Evolutionary conservation across 2,797 vertebrate species (phyloP), one percentile per base, ranked within the genome.

Genomic region (Rhincodon typus): DNA sequence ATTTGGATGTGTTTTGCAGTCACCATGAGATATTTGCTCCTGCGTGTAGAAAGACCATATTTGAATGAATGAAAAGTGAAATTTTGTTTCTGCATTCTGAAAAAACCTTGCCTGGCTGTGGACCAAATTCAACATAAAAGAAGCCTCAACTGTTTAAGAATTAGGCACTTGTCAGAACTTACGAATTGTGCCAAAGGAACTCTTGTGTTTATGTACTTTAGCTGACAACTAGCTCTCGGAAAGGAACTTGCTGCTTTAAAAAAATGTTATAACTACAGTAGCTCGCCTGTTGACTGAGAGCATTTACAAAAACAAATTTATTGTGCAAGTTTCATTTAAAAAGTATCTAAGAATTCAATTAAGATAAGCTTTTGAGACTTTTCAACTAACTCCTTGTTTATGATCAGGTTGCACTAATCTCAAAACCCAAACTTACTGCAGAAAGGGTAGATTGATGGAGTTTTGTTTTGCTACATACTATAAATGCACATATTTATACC

Each of bases 1-100:
- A 62, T 91, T 66, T 91, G 15, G 53, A 5, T 66, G 0, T 91
- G 17, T 1, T 91, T 62, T n/a, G 30, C 17, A 93, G 38, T 93
- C 66, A 66, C 38, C 38, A 23, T 93, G 62, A 1, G 50, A 4
- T 62, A 34, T 53, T 34, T 13, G 27, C 25, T 30, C 34, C 27
- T 72, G 93, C 27, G 93, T 72, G 38, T 46, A 50, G 23, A 34
- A 30, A 30, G 42, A 42, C 72, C 42, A 74, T 67, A 67, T 91
- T 94, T 95, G 70, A 50, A 46, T 53, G 17, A 95, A 94, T 94
- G 25, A 95, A 95, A 53, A 53, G 10, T 93, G 96, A 96, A 96
- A 70, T 96, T 86, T 96, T 94, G 38, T 94, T 94, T 72, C 62
- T 77, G 90, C 93, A 34, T 79, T 96, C 91, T 72, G 46, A 94